Evolutionary conservation across 2,113 vertebrate species (phyloP).

Genomic region (Ochotona princeps): DNA sequence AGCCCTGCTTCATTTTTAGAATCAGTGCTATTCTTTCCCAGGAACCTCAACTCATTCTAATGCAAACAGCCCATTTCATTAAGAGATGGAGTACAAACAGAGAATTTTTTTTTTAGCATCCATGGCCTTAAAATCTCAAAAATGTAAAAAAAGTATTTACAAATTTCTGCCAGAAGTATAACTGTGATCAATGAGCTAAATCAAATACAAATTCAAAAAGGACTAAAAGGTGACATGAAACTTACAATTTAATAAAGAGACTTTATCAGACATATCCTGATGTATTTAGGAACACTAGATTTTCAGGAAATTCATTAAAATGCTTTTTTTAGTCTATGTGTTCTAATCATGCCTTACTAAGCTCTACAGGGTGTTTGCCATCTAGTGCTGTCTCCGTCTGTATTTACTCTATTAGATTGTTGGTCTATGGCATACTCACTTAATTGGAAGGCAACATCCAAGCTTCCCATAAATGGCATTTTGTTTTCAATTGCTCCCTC

Average conservation of each 20-base stretch:
- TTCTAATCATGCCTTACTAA: background rate
- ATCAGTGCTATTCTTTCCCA: background rate
- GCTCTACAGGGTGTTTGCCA: background rate
- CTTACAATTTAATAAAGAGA: background rate
- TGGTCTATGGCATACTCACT: background rate
- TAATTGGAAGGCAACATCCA: constrained; percentile 8
- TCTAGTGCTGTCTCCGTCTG: background rate
- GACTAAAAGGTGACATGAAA: background rate
- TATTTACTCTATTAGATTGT: background rate
- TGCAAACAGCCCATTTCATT: background rate
- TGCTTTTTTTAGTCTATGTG: background rate
- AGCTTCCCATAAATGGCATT: background rate
- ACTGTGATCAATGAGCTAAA: background rate
- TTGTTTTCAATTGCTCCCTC: background rate
- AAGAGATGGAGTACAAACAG: background rate
- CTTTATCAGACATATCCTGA: background rate
- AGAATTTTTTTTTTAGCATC: too few species aligned
- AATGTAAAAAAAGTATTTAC: too few species aligned
- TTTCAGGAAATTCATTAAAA: background rate
- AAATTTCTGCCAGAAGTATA: background rate
- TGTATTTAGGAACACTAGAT: background rate
- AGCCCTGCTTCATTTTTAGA: background rate
- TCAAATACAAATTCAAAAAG: background rate
- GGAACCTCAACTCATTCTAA: background rate
- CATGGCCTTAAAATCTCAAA: too few species aligned